Base-by-base conservation (phyloP, 2,113 vertebrate species). In the Manacus vitellinus region DNA sequence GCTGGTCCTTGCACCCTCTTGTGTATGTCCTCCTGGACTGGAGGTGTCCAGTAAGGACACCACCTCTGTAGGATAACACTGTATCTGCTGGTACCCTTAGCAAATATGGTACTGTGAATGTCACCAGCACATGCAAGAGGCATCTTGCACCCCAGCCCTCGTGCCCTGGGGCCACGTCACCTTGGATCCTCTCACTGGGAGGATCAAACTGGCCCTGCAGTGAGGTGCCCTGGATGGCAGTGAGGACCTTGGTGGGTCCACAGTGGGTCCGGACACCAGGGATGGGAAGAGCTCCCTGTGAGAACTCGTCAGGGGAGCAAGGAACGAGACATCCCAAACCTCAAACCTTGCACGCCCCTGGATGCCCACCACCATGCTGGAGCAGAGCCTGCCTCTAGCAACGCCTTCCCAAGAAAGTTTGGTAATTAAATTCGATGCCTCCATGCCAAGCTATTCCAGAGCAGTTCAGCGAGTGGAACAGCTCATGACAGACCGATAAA, bases 241-340 rank as follows among this genome's bases (percentile, higher is more conserved):
- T 10, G 14, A 30, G 9, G 15, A 76, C 14, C 17, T 63, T 3
- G 0, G 6, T 56, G 81, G 30, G 27, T 21, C 33, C 41, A 52
- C 0, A 0, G 1, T 56, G 74, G 35, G 20, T 66, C 28, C n/a
- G 68, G 41, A 65, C 31, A 31, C 2, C 4, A 2, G 10, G 17
- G 25, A 51, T 12, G 44, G 37, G 35, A 47, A 76, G 3, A 89
- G 13, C 1, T 3, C 3, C 10, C 10, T 0, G 0, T 3, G 1
- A 66, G 24, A 65, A 28, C 4, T 70, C 2, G 0, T 12, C 27
- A 65, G 10, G 9, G 10, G 24, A 85, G 9, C 0, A 0, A 61
- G 63, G 35, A 83, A 80, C 0, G 3, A 44, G 72, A 65, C 35
- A 52, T 47, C 54, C 44, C n/a, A 6, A 6, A 39, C 17, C 43